Conservation (phyloP, 2,113 vertebrate species). For the Dryoscopus gambensis region DNA sequence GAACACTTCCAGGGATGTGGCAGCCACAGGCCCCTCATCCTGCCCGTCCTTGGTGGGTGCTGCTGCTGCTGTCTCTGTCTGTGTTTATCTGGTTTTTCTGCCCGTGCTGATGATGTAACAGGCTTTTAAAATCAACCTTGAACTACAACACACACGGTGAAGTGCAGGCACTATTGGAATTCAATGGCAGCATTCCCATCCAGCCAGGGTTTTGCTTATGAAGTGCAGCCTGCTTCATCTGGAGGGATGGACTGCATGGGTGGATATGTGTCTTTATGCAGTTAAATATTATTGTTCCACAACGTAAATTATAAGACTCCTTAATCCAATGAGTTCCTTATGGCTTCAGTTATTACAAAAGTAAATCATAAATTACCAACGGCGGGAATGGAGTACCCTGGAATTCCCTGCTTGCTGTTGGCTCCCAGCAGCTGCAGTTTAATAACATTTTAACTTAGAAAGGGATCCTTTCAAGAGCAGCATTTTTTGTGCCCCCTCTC, state of each 20-base stretch:
- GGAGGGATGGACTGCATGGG: not conserved
- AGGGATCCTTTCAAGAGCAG: not conserved
- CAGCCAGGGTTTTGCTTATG: not conserved
- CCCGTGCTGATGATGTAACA: not conserved
- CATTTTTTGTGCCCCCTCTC: not conserved
- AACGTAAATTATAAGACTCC: not conserved
- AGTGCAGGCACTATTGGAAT: not conserved
- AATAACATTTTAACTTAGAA: constrained; percentile 19
- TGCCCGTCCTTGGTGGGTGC: not conserved
- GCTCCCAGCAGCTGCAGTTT: constrained; percentile 31
- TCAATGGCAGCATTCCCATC: not conserved
- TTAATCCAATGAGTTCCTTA: constrained; percentile 18
- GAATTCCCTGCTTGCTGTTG: not conserved
- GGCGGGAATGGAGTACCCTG: not conserved
- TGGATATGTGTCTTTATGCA: not conserved
- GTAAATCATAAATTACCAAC: not conserved
- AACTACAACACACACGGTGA: accelerated
- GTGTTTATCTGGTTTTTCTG: not conserved
- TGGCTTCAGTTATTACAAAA: not conserved
- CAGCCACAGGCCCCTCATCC: not conserved
- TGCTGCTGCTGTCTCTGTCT: not conserved
- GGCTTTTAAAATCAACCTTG: constrained; percentile 15
- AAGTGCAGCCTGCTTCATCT: not conserved
- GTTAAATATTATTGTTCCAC: not conserved
- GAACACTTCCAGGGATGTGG: not conserved